phyloP scores from a whole-genome alignment of 1,140 invertebrate genomes.

The Drosophila ogumai region DNA sequence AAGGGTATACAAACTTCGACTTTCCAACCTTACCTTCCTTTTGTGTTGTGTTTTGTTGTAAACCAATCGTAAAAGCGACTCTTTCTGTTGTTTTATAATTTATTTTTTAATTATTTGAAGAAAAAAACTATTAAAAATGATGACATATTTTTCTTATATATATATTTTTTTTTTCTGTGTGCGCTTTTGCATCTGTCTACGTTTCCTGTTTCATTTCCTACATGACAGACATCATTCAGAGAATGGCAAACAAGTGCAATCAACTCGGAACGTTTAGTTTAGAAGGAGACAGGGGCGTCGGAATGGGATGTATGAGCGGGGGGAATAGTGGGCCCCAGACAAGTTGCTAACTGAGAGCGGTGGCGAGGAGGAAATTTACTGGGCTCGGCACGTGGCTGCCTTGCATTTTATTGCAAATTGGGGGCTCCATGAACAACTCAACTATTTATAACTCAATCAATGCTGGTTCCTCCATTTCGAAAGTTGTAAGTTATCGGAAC shows the following conservation, averaged over 20 bases:
- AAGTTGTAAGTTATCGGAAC: conserved; percentile 3
- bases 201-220: conserved; percentile 77
- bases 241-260: conserved; percentile 72
- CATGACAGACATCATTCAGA: conserved; percentile 57
- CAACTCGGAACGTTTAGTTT: conserved; percentile 42
- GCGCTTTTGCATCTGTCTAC: conserved; percentile 33
- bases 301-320: background rate
- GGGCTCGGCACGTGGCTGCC: conserved; percentile 43
- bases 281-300: conserved; percentile 13
- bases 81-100: background rate
- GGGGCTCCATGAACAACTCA: conserved; percentile 11
- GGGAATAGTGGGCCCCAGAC: conserved; percentile 5
- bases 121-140: background rate
- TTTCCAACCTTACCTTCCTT: background rate
- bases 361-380: background rate
- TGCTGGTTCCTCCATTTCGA: conserved; percentile 8
- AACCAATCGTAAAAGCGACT: background rate
- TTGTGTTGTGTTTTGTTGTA: too few species aligned
- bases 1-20: background rate
- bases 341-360: conserved; percentile 25
- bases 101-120: background rate
- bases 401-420: conserved; percentile 45
- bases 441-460: conserved; percentile 56
- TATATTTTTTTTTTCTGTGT: background rate
- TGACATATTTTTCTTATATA: background rate